Conservation (phyloP, 2,113 vertebrate species). For the Eurystomus gularis region DNA sequence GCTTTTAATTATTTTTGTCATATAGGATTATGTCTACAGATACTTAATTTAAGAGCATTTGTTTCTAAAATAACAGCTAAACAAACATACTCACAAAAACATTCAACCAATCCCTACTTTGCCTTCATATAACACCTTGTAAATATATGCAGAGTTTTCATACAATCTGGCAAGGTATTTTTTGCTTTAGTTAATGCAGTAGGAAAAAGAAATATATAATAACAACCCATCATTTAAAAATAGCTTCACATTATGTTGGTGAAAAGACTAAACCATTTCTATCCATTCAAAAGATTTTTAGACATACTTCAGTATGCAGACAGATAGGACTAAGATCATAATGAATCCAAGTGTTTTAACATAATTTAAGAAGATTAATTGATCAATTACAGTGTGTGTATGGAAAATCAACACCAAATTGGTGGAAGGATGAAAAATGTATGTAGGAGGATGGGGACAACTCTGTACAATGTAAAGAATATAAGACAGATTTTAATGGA, state of each 20-base stretch:
- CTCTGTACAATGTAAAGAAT: background rate
- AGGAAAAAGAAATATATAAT: background rate
- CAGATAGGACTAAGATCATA: background rate
- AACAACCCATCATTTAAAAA: background rate
- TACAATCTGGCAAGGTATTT: background rate
- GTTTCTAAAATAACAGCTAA: background rate
- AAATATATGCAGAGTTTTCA: background rate
- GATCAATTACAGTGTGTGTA: background rate
- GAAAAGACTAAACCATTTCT: slow-evolving; percentile 21
- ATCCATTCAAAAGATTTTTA: background rate
- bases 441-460: background rate
- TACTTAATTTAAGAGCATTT: background rate
- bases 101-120: background rate
- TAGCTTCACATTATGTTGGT: background rate
- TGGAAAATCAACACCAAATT: background rate
- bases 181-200: background rate
- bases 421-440: background rate
- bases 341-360: background rate
- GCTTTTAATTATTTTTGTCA: background rate
- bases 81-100: background rate
- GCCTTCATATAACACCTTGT: background rate
- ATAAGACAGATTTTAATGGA: background rate
- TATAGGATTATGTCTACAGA: background rate
- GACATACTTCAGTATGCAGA: background rate
- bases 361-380: slow-evolving; percentile 6